A percentile compares a stretch with the other conserved stretches of the same genome.
Evolutionary conservation across 2,113 vertebrate species (phyloP).

Genomic region (Oncorhynchus keta): DNA sequence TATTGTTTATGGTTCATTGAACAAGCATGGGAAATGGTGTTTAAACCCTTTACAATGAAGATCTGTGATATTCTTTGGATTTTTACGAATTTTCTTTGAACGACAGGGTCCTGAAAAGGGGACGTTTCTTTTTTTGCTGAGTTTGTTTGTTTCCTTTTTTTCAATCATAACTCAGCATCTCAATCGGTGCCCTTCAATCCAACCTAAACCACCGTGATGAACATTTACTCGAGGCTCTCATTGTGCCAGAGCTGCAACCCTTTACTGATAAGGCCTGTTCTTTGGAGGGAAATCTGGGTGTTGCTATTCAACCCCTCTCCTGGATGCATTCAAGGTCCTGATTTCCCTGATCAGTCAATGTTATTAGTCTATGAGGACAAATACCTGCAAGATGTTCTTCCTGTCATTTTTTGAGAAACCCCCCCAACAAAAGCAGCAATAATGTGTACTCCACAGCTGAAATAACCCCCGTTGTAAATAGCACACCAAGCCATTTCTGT

Average conservation of each 20-base stretch:
- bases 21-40: no score
- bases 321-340: not conserved
- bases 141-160: no score
- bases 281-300: slow-evolving; percentile 16
- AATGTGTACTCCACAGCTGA: not conserved
- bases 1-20: no score
- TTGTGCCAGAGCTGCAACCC: slow-evolving; percentile 1
- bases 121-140: no score
- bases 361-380: not conserved
- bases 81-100: no score
- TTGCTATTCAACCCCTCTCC: not conserved
- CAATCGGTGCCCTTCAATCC: not conserved
- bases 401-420: not conserved
- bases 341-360: not conserved
- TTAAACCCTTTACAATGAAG: no score
- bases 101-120: no score
- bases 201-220: not conserved
- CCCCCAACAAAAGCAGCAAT: not conserved
- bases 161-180: no score
- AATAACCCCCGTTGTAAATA: no score
- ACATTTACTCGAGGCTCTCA: not conserved
- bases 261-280: not conserved
- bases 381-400: not conserved
- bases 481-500: not conserved
- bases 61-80: no score